These are phyloP conservation scores for Andrena cerasifolii DNA, from an alignment of 1,140 invertebrate genomes.

Conservation along the genomic window DNA sequence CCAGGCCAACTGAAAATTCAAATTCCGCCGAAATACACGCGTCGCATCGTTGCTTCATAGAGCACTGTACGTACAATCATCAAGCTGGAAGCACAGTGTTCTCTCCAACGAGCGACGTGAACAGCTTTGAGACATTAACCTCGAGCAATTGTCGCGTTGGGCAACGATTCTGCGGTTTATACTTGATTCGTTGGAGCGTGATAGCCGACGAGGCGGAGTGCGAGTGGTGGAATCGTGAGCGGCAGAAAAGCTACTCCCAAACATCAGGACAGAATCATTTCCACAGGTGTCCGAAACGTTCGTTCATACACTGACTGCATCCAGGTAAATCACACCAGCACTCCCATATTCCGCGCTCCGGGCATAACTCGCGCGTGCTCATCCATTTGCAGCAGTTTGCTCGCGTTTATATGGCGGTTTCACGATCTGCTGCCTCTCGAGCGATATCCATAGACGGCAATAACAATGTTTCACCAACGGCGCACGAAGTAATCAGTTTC, in stretches of 20 bases:
- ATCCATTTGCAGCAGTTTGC: not conserved
- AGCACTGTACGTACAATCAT: not conserved
- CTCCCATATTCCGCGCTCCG: too few species aligned
- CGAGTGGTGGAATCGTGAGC: constrained; percentile 19
- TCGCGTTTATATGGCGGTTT: constrained; percentile 5
- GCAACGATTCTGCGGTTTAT: constrained; percentile 51
- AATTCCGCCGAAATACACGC: too few species aligned
- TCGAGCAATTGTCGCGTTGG: constrained; percentile 37
- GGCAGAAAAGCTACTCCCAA: constrained; percentile 4
- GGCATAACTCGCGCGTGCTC: not conserved
- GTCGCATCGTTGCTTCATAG: constrained; percentile 1
- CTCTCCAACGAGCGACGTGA: constrained; percentile 22
- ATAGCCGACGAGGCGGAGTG: constrained; percentile 62
- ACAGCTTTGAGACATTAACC: constrained; percentile 64
- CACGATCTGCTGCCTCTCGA: not conserved
- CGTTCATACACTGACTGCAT: not conserved
- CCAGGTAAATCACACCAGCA: not conserved
- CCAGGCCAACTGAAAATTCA: too few species aligned
- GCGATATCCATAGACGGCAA: not conserved
- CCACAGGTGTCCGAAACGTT: not conserved
- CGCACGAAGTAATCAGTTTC: constrained; percentile 8
- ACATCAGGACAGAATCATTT: constrained; percentile 3
- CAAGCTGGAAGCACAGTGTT: not conserved
- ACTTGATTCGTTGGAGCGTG: constrained; percentile 63
- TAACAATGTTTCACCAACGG: constrained; percentile 9